Conservation (phyloP, 2,888 invertebrate species). For the Thelaira solivaga region DNA sequence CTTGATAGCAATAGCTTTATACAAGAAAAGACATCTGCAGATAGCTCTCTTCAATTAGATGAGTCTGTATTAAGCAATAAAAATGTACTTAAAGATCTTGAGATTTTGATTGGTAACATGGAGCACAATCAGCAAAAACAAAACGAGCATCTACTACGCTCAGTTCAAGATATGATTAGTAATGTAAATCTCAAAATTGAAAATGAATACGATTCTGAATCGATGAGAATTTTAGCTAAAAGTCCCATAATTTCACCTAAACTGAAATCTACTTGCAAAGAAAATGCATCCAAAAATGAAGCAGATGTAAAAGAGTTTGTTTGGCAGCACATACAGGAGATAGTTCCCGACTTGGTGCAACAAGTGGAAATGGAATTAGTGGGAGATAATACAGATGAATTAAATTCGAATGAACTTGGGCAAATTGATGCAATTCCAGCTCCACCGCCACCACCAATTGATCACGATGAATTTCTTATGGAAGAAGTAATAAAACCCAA, state of each 20-base stretch:
- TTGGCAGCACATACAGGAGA: constrained; percentile 77
- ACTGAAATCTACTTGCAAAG: constrained; percentile 44
- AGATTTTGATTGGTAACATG: constrained; percentile 77
- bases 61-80: constrained; percentile 66
- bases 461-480: constrained; percentile 70
- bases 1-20: constrained; percentile 41
- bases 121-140: constrained; percentile 76
- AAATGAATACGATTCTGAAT: constrained; percentile 70
- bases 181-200: constrained; percentile 69
- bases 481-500: constrained; percentile 74
- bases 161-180: constrained; percentile 74
- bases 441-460: constrained; percentile 58
- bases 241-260: constrained; percentile 73
- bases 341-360: constrained; percentile 76
- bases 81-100: constrained; percentile 75
- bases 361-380: constrained; percentile 75
- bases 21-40: constrained; percentile 63
- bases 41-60: constrained; percentile 67
- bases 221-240: constrained; percentile 74
- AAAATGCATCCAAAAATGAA: constrained; percentile 56
- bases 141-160: constrained; percentile 72
- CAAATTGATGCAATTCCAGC: constrained; percentile 5
- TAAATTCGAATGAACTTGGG: not conserved
- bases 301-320: constrained; percentile 75
- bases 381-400: constrained; percentile 62